Evolutionary conservation across 2,888 invertebrate genomes (phyloP).

Genomic region (Platynereis dumerilii): DNA sequence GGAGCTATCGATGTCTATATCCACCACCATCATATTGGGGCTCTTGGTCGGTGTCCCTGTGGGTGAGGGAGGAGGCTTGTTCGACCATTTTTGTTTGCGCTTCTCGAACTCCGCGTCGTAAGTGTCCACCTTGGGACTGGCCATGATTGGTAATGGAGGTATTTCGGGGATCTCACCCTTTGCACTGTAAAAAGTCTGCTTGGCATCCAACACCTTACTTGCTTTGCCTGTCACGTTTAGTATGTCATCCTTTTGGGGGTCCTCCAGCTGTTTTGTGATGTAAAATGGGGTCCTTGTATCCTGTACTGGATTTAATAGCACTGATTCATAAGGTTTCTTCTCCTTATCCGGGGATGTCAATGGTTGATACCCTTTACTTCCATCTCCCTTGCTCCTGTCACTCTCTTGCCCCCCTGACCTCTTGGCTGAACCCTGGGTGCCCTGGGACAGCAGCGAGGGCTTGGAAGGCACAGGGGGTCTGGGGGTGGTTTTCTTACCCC

Average conservation of each 20-base stretch:
- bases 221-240: constrained; percentile 15
- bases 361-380: neutral
- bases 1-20: constrained; percentile 20
- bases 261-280: constrained; percentile 15
- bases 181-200: no score
- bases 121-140: neutral
- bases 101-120: constrained; percentile 24
- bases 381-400: neutral
- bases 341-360: constrained; percentile 12
- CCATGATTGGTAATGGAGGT: constrained; percentile 12
- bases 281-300: constrained; percentile 15
- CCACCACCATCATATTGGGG: constrained; percentile 14
- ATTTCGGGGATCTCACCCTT: constrained; percentile 8
- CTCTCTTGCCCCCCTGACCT: neutral
- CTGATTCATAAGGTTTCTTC: constrained; percentile 22
- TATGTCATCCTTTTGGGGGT: neutral
- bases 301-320: constrained; percentile 15
- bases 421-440: no score
- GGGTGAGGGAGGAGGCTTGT: neutral
- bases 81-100: constrained; percentile 16
- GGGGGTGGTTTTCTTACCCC: no score
- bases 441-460: no score
- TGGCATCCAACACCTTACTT: neutral
- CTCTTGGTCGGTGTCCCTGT: no score
- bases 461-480: no score